Evolutionary conservation across 2,113 vertebrate genomes (phyloP).

Genomic region (Vireo altiloquus): DNA sequence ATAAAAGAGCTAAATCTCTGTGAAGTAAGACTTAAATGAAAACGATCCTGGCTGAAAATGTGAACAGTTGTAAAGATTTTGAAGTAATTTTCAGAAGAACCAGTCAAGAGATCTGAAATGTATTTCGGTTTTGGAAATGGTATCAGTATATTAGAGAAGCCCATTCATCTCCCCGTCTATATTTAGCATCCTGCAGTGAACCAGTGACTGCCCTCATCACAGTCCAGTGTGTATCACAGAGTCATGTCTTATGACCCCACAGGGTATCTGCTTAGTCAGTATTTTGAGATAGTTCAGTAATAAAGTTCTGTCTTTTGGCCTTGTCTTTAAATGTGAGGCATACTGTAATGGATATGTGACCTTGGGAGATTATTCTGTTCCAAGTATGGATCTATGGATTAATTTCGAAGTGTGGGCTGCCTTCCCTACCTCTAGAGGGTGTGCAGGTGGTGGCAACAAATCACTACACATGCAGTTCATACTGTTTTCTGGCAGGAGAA

Average conservation of each 20-base stretch:
- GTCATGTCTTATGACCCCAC: accelerated
- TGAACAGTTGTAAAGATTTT: background rate
- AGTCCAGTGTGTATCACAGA: accelerated
- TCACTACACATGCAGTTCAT: background rate
- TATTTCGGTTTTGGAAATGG: background rate
- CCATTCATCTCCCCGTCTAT: background rate
- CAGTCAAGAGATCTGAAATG: background rate
- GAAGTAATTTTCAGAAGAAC: background rate
- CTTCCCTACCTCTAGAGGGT: conserved; percentile 52
- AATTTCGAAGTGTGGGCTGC: background rate
- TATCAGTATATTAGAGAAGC: background rate
- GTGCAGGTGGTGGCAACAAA: conserved; percentile 39
- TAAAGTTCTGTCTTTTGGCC: background rate
- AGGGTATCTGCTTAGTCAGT: background rate
- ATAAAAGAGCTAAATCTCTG: background rate
- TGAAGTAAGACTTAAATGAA: background rate
- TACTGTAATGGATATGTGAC: background rate
- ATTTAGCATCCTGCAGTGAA: background rate
- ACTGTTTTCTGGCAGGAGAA: background rate
- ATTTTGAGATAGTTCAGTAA: background rate
- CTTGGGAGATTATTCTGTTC: background rate
- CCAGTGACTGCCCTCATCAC: background rate
- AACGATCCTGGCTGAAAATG: background rate
- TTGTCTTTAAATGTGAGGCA: background rate
- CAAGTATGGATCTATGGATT: background rate